Evolutionary conservation across 1,140 invertebrate species (phyloP).

Genomic region (Pseudomyrmex sp.): DNA sequence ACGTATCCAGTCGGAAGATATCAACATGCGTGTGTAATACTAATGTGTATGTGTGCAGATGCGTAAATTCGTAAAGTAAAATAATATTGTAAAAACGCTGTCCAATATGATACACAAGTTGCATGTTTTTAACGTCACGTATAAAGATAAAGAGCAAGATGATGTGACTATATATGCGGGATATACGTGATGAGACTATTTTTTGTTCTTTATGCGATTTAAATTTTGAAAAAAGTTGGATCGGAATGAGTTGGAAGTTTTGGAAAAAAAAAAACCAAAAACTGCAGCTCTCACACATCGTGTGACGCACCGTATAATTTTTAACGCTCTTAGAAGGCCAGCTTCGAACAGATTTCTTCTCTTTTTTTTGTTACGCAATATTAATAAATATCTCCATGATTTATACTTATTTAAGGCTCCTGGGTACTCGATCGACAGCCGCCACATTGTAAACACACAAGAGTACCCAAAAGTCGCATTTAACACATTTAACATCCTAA

Average conservation of each 20-base stretch:
- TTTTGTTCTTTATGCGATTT: background rate
- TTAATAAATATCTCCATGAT: conserved; percentile 43
- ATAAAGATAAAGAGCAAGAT: conserved; percentile 7
- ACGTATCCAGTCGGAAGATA: too few species aligned
- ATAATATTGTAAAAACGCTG: background rate
- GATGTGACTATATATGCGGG: conserved; percentile 35
- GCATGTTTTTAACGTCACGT: conserved; percentile 14
- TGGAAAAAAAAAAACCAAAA: background rate
- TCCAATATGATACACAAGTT: conserved; percentile 32
- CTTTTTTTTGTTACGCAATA: conserved; percentile 59
- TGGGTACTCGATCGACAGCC: too few species aligned
- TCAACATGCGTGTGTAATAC: too few species aligned
- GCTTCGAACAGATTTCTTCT: conserved; percentile 10
- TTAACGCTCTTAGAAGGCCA: conserved; percentile 46
- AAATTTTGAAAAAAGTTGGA: background rate
- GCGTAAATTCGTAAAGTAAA: too few species aligned
- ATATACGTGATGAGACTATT: conserved; percentile 11
- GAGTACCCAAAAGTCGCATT: too few species aligned
- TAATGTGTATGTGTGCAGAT: too few species aligned
- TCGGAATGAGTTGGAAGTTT: conserved; percentile 12
- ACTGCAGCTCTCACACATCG: background rate
- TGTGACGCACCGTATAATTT: background rate
- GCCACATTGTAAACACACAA: too few species aligned
- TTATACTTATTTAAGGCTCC: background rate
- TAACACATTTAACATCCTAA: too few species aligned